phyloP scores from a whole-genome alignment of 2,888 invertebrate genomes.

The Caenorhabditis sulstoni region DNA sequence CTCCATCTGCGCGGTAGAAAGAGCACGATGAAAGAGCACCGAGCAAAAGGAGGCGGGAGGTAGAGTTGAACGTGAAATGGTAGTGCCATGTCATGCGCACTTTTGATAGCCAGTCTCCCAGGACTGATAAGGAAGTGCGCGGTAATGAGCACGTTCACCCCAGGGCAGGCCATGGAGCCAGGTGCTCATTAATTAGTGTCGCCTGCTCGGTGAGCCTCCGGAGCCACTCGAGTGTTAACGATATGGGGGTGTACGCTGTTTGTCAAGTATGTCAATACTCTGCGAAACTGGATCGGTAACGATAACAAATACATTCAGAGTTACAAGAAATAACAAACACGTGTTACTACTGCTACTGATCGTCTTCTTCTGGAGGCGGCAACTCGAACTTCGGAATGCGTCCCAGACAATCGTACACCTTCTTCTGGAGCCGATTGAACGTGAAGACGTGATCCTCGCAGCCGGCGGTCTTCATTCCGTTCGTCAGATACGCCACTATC shows the following conservation, averaged over 20 bases:
- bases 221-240: slow-evolving; percentile 56
- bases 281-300: no score
- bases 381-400: slow-evolving; percentile 52
- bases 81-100: no score
- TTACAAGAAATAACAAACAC: background rate
- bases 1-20: no score
- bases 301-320: no score
- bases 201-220: slow-evolving; percentile 38
- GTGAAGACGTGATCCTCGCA: slow-evolving; percentile 65
- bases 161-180: slow-evolving; percentile 1
- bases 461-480: slow-evolving; percentile 68
- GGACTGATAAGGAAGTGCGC: background rate
- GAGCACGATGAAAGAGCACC: no score
- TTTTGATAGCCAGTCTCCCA: slow-evolving; percentile 4
- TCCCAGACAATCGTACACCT: slow-evolving; percentile 58
- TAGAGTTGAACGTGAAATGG: no score
- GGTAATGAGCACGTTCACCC: no score
- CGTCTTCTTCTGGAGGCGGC: slow-evolving; percentile 47
- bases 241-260: slow-evolving; percentile 31
- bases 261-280: slow-evolving; percentile 26
- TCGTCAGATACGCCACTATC: slow-evolving; percentile 80
- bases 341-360: background rate
- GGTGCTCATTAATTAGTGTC: slow-evolving; percentile 48
- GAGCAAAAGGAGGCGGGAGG: no score
- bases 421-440: slow-evolving; percentile 59